Evolutionary conservation across 2,113 vertebrate species (phyloP).

Genomic region (Chiloscyllium plagiosum): DNA sequence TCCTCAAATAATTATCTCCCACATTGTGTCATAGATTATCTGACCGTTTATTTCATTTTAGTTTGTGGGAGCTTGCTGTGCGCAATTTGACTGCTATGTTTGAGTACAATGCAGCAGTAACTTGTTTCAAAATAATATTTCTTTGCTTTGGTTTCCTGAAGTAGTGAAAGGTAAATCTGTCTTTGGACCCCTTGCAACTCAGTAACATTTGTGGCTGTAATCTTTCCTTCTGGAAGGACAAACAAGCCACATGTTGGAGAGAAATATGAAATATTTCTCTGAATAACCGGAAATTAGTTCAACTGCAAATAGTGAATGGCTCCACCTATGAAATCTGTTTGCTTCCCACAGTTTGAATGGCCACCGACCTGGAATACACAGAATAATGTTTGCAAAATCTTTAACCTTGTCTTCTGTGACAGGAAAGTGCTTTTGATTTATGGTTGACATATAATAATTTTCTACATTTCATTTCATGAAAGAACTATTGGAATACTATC

Average conservation of each 20-base stretch:
- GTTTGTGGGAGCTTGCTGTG: conserved; percentile 12
- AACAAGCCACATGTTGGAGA: not conserved
- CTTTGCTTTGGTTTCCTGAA: not conserved
- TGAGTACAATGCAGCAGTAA: not conserved
- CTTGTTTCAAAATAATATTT: not conserved
- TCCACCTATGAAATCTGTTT: not conserved
- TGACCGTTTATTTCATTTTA: not conserved
- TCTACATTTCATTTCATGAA: not conserved
- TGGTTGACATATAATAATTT: not conserved
- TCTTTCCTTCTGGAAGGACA: not conserved
- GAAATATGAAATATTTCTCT: not conserved
- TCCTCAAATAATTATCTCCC: not conserved
- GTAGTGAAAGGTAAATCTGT: not conserved
- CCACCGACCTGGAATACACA: not conserved
- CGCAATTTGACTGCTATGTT: not conserved
- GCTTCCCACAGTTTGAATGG: not conserved
- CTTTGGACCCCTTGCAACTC: not conserved
- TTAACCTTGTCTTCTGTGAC: not conserved
- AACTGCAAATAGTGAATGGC: not conserved
- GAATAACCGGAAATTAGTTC: not conserved
- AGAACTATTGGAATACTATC: not conserved
- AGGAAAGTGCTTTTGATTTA: not conserved
- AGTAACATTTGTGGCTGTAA: not conserved
- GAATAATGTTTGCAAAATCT: not conserved
- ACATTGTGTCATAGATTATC: not conserved